Percentiles rank a stretch among this genome's conserved stretches.
These are phyloP conservation scores for Globia sparganii DNA, from an alignment of 2,888 invertebrate genomes.

Conservation along the genomic window DNA sequence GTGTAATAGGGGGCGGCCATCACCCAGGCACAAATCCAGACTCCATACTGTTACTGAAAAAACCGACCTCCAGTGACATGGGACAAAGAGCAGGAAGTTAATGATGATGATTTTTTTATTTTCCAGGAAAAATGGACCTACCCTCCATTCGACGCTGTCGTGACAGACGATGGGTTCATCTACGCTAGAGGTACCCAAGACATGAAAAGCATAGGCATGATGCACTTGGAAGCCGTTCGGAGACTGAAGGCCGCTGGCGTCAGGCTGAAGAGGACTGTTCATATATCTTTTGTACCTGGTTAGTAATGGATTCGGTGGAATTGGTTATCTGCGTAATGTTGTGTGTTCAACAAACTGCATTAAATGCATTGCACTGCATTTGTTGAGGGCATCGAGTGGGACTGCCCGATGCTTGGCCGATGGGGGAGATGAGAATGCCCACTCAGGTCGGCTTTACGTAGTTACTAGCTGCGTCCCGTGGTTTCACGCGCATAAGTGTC, in stretches of 20 bases:
- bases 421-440: too few species aligned
- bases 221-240: slow-evolving; percentile 92
- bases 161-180: slow-evolving; percentile 95
- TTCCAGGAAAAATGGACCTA: slow-evolving; percentile 96
- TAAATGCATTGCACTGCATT: too few species aligned
- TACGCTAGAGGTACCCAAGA: slow-evolving; percentile 96
- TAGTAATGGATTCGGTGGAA: slow-evolving; percentile 42
- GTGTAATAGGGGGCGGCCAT: too few species aligned
- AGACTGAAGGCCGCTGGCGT: slow-evolving; percentile 88
- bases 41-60: too few species aligned
- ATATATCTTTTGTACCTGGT: slow-evolving; percentile 93
- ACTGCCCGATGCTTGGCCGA: too few species aligned
- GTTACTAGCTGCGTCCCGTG: too few species aligned
- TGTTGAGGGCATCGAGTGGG: too few species aligned
- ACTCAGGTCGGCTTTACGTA: too few species aligned
- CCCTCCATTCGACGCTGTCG: slow-evolving; percentile 95
- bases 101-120: background rate
- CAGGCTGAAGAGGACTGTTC: slow-evolving; percentile 91
- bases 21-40: too few species aligned
- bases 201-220: slow-evolving; percentile 94
- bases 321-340: background rate
- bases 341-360: background rate
- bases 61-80: too few species aligned
- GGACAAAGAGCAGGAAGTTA: too few species aligned
- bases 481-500: too few species aligned